Conservation (phyloP, 92 coral and sea anemone species). For the Virgularia gustaviana region DNA sequence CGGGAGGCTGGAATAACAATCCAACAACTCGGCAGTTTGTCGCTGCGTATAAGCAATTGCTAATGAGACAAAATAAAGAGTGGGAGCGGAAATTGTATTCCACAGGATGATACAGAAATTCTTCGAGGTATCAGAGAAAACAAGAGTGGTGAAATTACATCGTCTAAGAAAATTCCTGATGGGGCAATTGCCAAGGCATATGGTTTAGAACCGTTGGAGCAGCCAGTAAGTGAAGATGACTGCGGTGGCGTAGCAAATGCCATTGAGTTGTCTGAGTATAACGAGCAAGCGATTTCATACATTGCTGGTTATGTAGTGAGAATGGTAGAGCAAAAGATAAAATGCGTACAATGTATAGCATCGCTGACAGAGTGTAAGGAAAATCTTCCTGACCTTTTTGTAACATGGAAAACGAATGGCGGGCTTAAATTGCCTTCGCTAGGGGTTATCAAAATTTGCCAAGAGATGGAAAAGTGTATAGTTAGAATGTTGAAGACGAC, state of each 20-base stretch:
- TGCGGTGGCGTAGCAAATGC: neutral
- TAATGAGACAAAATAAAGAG: neutral
- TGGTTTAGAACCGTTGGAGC: no score
- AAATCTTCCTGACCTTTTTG: neutral
- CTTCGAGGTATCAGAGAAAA: neutral
- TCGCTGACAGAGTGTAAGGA: neutral
- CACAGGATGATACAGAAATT: neutral
- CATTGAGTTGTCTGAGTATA: neutral
- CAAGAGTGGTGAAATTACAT: neutral
- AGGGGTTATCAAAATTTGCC: neutral
- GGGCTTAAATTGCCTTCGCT: constrained; percentile 2
- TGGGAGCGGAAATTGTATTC: neutral
- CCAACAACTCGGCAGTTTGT: no score
- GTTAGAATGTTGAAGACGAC: constrained; percentile 5
- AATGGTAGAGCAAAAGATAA: constrained; percentile 12
- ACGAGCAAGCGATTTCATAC: constrained; percentile 18
- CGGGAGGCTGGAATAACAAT: neutral
- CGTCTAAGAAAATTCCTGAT: neutral
- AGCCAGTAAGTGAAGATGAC: neutral
- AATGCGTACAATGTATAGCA: neutral
- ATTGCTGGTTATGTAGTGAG: constrained; percentile 22
- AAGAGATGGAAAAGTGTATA: neutral
- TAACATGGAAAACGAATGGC: constrained; percentile 4
- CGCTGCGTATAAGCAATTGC: constrained; percentile 1
- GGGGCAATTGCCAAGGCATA: no score